These are phyloP conservation scores for Stomatorhinus ivindoensis DNA, from an alignment of 2,113 vertebrate genomes.

Conservation along the genomic window DNA sequence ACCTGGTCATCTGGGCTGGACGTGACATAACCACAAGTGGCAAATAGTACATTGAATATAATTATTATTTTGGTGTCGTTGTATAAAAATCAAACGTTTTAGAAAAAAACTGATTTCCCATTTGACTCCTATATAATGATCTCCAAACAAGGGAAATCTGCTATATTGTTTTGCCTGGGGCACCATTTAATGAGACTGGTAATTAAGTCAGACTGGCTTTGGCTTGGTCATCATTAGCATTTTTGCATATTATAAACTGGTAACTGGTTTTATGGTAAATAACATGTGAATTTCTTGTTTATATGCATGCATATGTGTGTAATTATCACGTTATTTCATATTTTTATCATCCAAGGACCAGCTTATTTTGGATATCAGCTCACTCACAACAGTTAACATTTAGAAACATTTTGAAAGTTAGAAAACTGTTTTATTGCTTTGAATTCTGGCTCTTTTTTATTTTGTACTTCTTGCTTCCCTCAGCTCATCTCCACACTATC, in stretches of 20 bases:
- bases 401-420: background rate
- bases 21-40: background rate
- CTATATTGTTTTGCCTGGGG: background rate
- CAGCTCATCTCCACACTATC: background rate
- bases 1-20: background rate
- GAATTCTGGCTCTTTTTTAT: background rate
- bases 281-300: background rate
- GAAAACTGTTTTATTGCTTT: background rate
- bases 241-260: background rate
- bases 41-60: background rate
- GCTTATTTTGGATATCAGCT: background rate
- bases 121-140: background rate
- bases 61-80: background rate
- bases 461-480: background rate
- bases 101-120: background rate
- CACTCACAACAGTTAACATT: background rate
- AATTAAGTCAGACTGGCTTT: conserved; percentile 1
- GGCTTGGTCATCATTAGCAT: background rate
- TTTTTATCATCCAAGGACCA: background rate
- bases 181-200: background rate
- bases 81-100: background rate
- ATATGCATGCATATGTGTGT: background rate
- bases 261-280: background rate
- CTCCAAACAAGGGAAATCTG: background rate
- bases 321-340: background rate